phyloP scores from a whole-genome alignment of 2,113 vertebrate genomes.

The Psittacula cyanocephala region DNA sequence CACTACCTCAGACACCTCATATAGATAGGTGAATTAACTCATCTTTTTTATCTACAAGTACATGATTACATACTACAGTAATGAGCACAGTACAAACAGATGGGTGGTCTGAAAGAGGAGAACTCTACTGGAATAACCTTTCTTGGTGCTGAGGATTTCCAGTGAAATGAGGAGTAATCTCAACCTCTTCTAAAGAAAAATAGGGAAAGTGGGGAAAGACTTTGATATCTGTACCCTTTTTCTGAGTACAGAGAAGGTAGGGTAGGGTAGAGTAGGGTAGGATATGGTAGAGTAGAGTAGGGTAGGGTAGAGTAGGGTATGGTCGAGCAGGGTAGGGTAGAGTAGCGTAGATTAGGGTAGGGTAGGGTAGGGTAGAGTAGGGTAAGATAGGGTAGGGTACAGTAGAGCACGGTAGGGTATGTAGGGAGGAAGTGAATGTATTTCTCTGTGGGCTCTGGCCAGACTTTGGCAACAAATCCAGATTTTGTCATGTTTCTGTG shows the following conservation, averaged over 20 bases:
- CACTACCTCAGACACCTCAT: not conserved
- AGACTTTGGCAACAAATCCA: conserved; percentile 56
- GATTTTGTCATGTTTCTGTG: not conserved
- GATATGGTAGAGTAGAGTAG: no score
- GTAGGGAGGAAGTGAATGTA: not conserved
- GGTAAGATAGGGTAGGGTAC: not conserved
- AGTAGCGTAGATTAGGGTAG: not conserved
- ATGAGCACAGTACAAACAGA: not conserved
- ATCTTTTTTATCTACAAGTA: not conserved
- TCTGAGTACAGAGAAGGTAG: not conserved
- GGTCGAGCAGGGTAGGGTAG: not conserved
- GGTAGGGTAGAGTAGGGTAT: not conserved
- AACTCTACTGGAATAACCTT: not conserved
- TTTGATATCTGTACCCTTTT: not conserved
- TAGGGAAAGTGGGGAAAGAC: not conserved
- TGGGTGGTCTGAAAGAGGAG: not conserved
- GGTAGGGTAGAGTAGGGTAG: not conserved
- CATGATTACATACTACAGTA: not conserved
- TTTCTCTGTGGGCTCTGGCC: conserved; percentile 20
- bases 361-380: not conserved
- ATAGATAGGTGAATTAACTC: not conserved
- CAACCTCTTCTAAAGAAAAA: not conserved
- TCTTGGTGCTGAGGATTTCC: not conserved
- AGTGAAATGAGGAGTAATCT: not conserved
- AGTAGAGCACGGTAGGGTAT: no score